Conservation (phyloP, 2,113 vertebrate genomes). For the Phrynosoma platyrhinos region DNA sequence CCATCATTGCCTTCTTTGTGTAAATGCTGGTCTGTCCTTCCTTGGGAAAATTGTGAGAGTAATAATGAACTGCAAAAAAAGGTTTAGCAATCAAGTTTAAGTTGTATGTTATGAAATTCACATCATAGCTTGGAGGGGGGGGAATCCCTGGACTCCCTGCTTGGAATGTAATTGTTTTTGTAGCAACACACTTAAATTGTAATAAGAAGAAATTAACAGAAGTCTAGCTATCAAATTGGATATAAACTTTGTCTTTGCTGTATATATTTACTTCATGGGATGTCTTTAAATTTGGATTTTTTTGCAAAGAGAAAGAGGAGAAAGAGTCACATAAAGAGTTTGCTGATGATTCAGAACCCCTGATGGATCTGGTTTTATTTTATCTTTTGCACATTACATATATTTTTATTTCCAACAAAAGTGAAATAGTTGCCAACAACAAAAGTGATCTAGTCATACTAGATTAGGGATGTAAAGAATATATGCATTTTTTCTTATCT, state of each 20-base stretch:
- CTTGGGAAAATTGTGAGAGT: neutral
- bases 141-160: neutral
- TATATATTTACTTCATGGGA: slow-evolving; percentile 37
- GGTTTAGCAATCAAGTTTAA: neutral
- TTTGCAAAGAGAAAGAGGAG: neutral
- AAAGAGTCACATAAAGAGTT: too few relatives aligned
- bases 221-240: slow-evolving; percentile 56
- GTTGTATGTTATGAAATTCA: neutral
- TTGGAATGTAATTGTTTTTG: slow-evolving; percentile 47
- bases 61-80: neutral
- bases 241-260: slow-evolving; percentile 60
- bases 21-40: neutral
- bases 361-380: neutral
- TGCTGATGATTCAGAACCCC: neutral
- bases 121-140: neutral
- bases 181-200: slow-evolving; percentile 43
- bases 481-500: too few relatives aligned
- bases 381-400: neutral
- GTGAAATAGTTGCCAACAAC: neutral
- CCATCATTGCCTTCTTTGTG: neutral
- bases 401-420: neutral
- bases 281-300: slow-evolving; percentile 45
- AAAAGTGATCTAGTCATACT: too few relatives aligned
- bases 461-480: too few relatives aligned
- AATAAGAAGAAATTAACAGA: slow-evolving; percentile 58